Percentiles rank a stretch among this genome's conserved stretches.
Conservation (phyloP, 2,888 invertebrate genomes). For the Chironomus riparius region DNA sequence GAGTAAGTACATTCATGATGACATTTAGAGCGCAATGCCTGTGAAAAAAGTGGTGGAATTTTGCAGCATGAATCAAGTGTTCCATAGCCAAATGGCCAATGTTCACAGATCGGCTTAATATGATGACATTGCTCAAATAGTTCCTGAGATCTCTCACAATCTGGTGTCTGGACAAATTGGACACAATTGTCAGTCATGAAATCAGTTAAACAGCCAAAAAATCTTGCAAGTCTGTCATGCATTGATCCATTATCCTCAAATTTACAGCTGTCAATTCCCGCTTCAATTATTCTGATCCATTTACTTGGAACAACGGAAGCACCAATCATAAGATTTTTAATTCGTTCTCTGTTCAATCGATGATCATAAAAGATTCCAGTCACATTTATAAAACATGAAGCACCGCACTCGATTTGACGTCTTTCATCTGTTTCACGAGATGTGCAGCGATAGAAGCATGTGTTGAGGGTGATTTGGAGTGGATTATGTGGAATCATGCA, state of each 20-base stretch:
- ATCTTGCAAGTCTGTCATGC: neutral
- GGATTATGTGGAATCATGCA: neutral
- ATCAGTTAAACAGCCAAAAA: neutral
- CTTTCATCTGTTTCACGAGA: neutral
- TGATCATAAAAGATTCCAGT: neutral
- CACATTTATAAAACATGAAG: neutral
- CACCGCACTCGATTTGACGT: neutral
- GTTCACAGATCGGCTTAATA: neutral
- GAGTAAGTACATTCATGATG: neutral
- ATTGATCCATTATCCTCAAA: neutral
- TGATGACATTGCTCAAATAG: neutral
- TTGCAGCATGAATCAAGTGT: neutral
- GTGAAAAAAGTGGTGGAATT: neutral
- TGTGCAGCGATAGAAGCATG: neutral
- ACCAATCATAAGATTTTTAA: neutral
- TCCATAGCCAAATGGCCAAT: neutral
- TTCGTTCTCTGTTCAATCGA: neutral
- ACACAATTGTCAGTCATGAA: neutral
- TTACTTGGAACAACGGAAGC: no score
- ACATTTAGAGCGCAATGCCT: neutral
- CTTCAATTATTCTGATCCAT: neutral
- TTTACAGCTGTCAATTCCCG: neutral
- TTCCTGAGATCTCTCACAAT: neutral
- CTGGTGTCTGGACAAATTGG: neutral
- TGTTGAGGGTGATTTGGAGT: neutral